Evolutionary conservation across 2,113 vertebrate species (phyloP), one percentile per base, ranked within the genome.

Genomic region (Myiagra hebetior): DNA sequence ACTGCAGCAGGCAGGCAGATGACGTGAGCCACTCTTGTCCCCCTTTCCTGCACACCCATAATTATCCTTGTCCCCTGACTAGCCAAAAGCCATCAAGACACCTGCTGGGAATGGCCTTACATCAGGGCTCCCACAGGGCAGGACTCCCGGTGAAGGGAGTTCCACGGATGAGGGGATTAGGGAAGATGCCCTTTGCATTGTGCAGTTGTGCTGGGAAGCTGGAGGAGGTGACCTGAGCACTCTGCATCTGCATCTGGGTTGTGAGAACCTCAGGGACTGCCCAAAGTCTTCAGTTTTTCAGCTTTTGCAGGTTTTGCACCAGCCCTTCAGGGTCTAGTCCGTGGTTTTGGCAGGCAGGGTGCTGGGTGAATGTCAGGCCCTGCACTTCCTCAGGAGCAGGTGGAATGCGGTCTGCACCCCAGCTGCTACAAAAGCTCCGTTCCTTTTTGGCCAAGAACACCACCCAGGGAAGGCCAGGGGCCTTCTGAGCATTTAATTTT

Each of bases 1-100:
- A 10, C 19, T 3, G 2, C 39, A 50, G 47, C 0, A 11, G 76
- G 28, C 79, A 70, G 79, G 76, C 17, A 50, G 82, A 27, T 52
- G 42, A 80, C 0, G 1, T 27, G 46, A 57, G 64, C n/a, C 59
- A 33, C 11, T 8, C 35, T 55, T 46, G 7, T 9, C 14, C 14
- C 9, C 7, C 16, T 85, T 74, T 42, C 42, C 56, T 18, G 15
- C 0, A 1, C 17, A 37, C 15, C 0, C 0, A 7, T 69, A 84
- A 69, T 7, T 5, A 53, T 41, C 60, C 56, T 57, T 3, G 4
- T 20, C 26, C n/a, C 37, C 11, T 7, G 5, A 27, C 18, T 52
- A 81, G 46, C 50, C 5, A 8, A 81, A 91, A 96, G 28, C n/a
- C 55, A 16, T 6, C 0, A 3, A 64, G 37, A 63, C n/a, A 33